Conservation (phyloP, 1,140 invertebrate species). For the Polypedilum pembai region DNA sequence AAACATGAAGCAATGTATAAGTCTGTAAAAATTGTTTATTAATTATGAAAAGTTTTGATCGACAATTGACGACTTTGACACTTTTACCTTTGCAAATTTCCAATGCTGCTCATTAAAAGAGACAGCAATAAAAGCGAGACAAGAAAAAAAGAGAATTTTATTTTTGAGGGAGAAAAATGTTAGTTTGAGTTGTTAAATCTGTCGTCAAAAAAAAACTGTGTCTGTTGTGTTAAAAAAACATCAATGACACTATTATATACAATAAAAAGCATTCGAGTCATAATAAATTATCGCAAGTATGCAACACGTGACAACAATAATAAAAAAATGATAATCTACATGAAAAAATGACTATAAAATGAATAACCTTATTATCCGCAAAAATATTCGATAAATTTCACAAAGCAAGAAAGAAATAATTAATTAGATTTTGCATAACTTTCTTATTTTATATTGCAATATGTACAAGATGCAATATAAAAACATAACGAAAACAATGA, state of each 20-base stretch:
- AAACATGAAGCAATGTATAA: slow-evolving; percentile 81
- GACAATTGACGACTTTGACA: background rate
- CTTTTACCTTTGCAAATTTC: slow-evolving; percentile 67
- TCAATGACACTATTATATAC: background rate
- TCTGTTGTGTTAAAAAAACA: background rate
- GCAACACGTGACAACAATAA: background rate
- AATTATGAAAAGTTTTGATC: background rate
- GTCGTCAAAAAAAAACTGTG: background rate
- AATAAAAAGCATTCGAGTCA: background rate
- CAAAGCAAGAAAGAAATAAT: background rate
- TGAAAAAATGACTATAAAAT: background rate
- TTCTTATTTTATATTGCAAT: background rate
- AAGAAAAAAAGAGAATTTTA: background rate
- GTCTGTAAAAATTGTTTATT: slow-evolving; percentile 54
- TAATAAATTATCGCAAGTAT: background rate
- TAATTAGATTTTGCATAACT: background rate
- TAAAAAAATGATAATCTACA: background rate
- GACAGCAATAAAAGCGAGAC: background rate
- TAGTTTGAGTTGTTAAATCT: background rate
- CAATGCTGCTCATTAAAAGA: slow-evolving; percentile 39
- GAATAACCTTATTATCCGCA: background rate
- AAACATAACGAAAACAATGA: too few relatives aligned
- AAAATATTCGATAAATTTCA: background rate
- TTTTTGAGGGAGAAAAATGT: background rate
- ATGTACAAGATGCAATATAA: too few relatives aligned